These are phyloP conservation scores for Miopithecus talapoin DNA, from an alignment of 2,797 vertebrate species.

Conservation along the genomic window DNA sequence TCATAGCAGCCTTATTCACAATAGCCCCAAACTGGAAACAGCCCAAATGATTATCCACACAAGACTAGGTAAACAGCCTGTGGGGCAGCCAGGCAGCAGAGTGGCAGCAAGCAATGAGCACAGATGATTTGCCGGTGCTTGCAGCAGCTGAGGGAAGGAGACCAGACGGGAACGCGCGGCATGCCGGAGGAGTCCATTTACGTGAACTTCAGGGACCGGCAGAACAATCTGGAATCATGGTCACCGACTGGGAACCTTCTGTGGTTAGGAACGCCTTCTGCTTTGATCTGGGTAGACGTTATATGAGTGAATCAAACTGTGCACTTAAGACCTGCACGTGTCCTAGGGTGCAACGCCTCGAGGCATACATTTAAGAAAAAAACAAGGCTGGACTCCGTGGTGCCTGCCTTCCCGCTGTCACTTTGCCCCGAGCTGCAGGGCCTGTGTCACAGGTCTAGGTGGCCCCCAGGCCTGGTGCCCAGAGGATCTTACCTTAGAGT, in stretches of 20 bases:
- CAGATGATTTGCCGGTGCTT: rapidly evolving
- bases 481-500: slow-evolving; percentile 75
- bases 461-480: neutral
- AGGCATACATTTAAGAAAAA: rapidly evolving
- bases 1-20: rapidly evolving
- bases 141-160: rapidly evolving
- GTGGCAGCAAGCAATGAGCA: rapidly evolving
- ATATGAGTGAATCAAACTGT: rapidly evolving
- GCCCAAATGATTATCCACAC: rapidly evolving
- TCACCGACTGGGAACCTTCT: neutral
- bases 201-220: neutral
- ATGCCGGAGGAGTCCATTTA: rapidly evolving
- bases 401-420: rapidly evolving
- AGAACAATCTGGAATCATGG: rapidly evolving
- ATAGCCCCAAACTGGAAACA: neutral
- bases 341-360: rapidly evolving
- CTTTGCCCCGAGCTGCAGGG: neutral
- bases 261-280: rapidly evolving
- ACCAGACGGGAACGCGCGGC: rapidly evolving
- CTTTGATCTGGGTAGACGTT: rapidly evolving
- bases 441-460: neutral
- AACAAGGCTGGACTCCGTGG: rapidly evolving
- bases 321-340: rapidly evolving
- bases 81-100: rapidly evolving
- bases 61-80: rapidly evolving